A percentile compares a stretch with the other conserved stretches of the same genome.
Evolutionary conservation across 2,888 invertebrate genomes (phyloP).

Genomic region (Hermaeophaga mercurialis): DNA sequence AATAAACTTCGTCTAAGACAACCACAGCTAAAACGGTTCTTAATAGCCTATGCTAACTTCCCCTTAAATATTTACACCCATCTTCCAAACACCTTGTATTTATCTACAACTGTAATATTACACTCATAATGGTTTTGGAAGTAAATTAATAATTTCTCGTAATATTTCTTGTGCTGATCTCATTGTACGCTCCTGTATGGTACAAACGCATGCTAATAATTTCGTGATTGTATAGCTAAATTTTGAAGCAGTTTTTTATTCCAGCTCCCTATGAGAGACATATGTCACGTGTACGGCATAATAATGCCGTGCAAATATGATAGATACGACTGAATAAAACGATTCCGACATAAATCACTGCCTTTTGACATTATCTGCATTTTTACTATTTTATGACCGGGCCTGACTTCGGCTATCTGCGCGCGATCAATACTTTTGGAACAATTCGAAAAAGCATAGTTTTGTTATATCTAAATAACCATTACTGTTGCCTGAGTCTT

Average conservation of each 20-base stretch:
- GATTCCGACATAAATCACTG: constrained; percentile 18
- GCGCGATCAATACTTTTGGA: constrained; percentile 1
- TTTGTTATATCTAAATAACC: too few species aligned
- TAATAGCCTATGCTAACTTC: too few species aligned
- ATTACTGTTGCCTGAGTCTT: too few species aligned
- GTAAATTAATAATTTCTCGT: too few species aligned
- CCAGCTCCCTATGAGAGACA: constrained; percentile 30
- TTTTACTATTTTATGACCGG: constrained; percentile 15
- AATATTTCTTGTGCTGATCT: too few species aligned
- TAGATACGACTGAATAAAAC: constrained; percentile 20
- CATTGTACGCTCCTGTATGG: not conserved
- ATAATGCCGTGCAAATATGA: constrained; percentile 22
- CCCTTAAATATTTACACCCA: too few species aligned
- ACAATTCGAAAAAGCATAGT: too few species aligned
- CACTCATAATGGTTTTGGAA: too few species aligned
- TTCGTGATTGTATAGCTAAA: constrained; percentile 46
- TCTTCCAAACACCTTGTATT: too few species aligned
- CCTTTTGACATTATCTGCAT: constrained; percentile 19
- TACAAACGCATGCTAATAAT: constrained; percentile 43
- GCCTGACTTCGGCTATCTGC: not conserved
- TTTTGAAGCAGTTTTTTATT: constrained; percentile 48
- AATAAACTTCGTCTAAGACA: too few species aligned
- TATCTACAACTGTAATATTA: too few species aligned
- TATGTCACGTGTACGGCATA: constrained; percentile 30
- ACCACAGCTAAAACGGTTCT: too few species aligned